Percentiles rank a stretch among this genome's conserved stretches.
Evolutionary conservation across 2,888 invertebrate genomes (phyloP).

Genomic region (Tillus elongatus): DNA sequence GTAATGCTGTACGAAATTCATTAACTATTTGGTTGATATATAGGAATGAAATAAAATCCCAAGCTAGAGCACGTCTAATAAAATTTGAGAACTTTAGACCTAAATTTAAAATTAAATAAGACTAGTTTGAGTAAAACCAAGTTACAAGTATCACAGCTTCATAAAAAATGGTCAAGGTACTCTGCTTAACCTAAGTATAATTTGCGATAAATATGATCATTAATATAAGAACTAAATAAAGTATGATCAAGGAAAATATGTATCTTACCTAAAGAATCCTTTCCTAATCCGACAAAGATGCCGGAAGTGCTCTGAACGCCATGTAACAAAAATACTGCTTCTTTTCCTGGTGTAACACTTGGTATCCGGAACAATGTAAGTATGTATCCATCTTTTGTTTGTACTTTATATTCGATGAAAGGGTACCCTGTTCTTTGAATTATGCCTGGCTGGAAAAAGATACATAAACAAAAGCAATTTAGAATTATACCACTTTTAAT

Average conservation of each 20-base stretch:
- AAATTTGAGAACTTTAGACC: too few species aligned
- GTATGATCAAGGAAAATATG: too few species aligned
- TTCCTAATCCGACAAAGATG: constrained; percentile 33
- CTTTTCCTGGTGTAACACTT: constrained; percentile 24
- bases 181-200: too few species aligned
- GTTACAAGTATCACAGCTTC: too few species aligned
- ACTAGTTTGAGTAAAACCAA: too few species aligned
- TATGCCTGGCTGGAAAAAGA: constrained; percentile 32
- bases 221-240: neutral
- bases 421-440: constrained; percentile 30
- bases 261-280: constrained; percentile 32
- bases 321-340: constrained; percentile 34
- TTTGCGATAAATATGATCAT: neutral
- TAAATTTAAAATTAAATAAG: too few species aligned
- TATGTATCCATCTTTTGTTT: constrained; percentile 32
- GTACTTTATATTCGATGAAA: constrained; percentile 31
- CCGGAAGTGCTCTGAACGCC: constrained; percentile 33
- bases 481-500: too few species aligned
- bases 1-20: too few species aligned
- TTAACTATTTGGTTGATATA: too few species aligned
- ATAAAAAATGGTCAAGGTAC: too few species aligned
- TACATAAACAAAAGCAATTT: constrained; percentile 6
- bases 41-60: too few species aligned
- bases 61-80: too few species aligned
- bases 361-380: constrained; percentile 32